Base-by-base conservation (phyloP, 2,888 invertebrate species). In the Lissonota sp. region DNA sequence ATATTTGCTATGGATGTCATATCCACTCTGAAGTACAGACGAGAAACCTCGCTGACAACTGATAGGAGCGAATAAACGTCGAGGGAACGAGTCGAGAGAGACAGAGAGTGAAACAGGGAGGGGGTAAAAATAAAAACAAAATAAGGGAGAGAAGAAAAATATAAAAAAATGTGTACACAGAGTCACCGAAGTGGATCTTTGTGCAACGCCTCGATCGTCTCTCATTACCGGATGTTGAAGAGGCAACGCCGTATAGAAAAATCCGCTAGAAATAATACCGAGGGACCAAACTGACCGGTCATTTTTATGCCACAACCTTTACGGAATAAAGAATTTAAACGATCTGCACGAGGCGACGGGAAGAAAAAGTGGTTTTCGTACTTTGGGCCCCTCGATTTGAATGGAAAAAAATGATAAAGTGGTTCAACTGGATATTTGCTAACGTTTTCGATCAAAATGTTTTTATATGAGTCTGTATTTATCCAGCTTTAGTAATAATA, bases 171-270 rank as follows among this genome's bases (percentile, higher is more conserved):
- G 26, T 26, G 26, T 26, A 39, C 66, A 66, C 46, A 58, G 40
- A 70, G 58, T 62, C 42, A 14, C 60, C 69, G 10, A 46, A 37
- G 37, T 39, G 40, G 14, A 49, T 37, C 26, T 57, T 44, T 26
- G 26, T 26, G 26, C 26, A 26, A 26, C 26, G 85, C 73, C 73
- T 71, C 78, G 44, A 12, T 71, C 66, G 76, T 49, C 62, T 84
- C 87, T 88, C 87, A 84, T 87, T 88, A 75, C 63, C 80, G 84
- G 85, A 87, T 87, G 85, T 86, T 88, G 86, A 85, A 78, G 73
- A 66, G 74, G 26, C 26, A 26, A 26, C 51, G 42, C 46, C 26
- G 8, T 53, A 44, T 10, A 16, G 62, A 49, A 16, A 42, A 42
- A 64, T 42, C 37, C 49, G 86, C 87, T 85, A 87, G 87, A 88